A percentile compares a stretch with the other conserved stretches of the same genome.
These are phyloP conservation scores for Leucoraja ocellata DNA, from an alignment of 2,797 vertebrate species.

Conservation along the genomic window DNA sequence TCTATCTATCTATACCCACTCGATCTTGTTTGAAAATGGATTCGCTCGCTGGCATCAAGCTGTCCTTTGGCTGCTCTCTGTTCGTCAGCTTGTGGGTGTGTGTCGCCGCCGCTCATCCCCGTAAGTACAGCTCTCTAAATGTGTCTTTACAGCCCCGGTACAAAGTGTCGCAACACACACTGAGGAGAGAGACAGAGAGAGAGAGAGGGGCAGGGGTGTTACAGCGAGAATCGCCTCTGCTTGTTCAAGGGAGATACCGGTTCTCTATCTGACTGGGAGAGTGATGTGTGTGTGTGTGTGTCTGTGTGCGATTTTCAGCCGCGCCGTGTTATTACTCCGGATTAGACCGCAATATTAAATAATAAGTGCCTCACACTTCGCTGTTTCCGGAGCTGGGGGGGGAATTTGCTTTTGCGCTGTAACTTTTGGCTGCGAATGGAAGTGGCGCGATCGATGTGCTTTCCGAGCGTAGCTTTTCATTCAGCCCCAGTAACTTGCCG, in stretches of 20 bases:
- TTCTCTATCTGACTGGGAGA: background rate
- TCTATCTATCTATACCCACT: background rate
- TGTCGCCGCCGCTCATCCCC: background rate
- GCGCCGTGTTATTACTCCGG: background rate
- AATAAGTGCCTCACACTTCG: background rate
- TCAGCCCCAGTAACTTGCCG: background rate
- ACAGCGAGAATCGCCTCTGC: background rate
- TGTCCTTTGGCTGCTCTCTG: background rate
- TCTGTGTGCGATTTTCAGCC: background rate
- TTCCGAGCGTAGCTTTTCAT: background rate
- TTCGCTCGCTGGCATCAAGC: background rate
- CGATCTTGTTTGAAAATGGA: conserved; percentile 24
- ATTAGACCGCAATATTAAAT: background rate
- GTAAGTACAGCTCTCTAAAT: conserved; percentile 19
- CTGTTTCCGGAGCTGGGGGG: background rate
- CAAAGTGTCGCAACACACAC: background rate
- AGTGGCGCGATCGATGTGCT: background rate
- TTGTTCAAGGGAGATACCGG: background rate
- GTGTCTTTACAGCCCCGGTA: background rate
- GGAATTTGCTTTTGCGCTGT: background rate
- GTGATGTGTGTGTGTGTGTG: background rate
- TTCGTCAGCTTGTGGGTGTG: conserved; percentile 15
- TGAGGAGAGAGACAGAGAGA: background rate
- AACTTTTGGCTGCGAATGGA: background rate
- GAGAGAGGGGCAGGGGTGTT: background rate